Evolutionary conservation across 1,140 invertebrate genomes (phyloP).

Genomic region (Dinoponera quadriceps): DNA sequence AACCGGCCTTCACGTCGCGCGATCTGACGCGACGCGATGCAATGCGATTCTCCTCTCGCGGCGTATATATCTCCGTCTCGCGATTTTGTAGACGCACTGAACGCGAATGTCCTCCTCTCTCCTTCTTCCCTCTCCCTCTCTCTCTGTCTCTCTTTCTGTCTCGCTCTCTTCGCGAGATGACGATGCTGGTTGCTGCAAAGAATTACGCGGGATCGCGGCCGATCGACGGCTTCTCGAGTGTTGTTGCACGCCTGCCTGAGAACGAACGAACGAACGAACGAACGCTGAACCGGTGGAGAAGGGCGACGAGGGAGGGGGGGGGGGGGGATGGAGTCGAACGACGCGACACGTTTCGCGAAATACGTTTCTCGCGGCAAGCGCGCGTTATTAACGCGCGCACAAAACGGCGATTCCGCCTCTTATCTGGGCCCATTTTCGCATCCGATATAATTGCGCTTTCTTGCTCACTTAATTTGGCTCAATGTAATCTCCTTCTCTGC

Average conservation of each 20-base stretch:
- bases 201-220: slow-evolving; percentile 24
- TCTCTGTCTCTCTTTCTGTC: too few relatives aligned
- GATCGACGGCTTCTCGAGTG: slow-evolving; percentile 1
- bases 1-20: slow-evolving; percentile 31
- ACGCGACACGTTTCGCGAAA: too few relatives aligned
- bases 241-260: too few relatives aligned
- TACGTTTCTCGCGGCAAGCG: too few relatives aligned
- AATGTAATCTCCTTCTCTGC: slow-evolving; percentile 8
- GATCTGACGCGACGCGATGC: slow-evolving; percentile 34
- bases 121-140: too few relatives aligned
- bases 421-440: too few relatives aligned
- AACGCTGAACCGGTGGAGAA: too few relatives aligned
- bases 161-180: not conserved
- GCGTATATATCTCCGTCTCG: slow-evolving; percentile 9
- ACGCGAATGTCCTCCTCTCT: not conserved
- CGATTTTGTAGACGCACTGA: slow-evolving; percentile 36
- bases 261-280: too few relatives aligned
- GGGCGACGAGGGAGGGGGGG: too few relatives aligned
- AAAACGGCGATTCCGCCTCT: too few relatives aligned
- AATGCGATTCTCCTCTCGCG: slow-evolving; percentile 44
- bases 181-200: not conserved
- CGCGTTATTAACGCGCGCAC: too few relatives aligned
- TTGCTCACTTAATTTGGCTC: not conserved
- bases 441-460: slow-evolving; percentile 6
- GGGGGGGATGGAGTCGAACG: too few relatives aligned